Evolutionary conservation across 2,113 vertebrate species (phyloP), one percentile per base, ranked within the genome.

Genomic region (Atrichornis clamosus): DNA sequence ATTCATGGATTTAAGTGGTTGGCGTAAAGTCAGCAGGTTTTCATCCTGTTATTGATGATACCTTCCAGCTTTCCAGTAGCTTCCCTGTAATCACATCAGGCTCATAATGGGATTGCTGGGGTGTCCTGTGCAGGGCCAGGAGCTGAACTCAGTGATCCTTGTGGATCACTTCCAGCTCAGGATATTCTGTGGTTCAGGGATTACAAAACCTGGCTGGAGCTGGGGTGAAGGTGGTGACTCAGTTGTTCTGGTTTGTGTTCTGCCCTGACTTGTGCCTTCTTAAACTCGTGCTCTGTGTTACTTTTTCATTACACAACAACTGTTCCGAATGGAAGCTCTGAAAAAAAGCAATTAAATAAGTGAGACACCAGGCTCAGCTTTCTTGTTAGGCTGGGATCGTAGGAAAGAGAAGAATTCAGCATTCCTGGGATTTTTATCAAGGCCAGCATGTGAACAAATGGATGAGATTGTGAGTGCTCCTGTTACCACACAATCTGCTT

Each of bases 61-160:
- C 37, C 41, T 47, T 13, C n/a, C 78, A 15, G 2, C 35, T 53
- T 30, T 15, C n/a, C 28, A 5, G 15, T 2, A 28, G 14, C 50
- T 74, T 26, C 62, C 52, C 52, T 15, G 0, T 2, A 8, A 5
- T 1, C 33, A 15, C 53, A 3, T 2, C 2, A 37, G n/a, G 16
- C 33, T 21, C 58, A 3, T 1, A 3, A 0, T 35, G 72, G 63
- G 46, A 13, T 11, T 10, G 49, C 4, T 20, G 74, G 27, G 46
- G 3, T 37, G 63, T 22, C 14, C 7, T 28, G 46, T 62, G 64
- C 46, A 27, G 59, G 23, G 28, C 39, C 33, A 21, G 62, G 37
- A 35, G 7, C 5, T 28, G 50, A 7, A 0, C 50, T 50, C 62
- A 23, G 6, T 41, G n/a, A 7, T 55, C 84, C 56, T 5, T 1